Evolutionary conservation across 2,113 vertebrate species (phyloP).

Genomic region (Heterotilapia buettikoferi): DNA sequence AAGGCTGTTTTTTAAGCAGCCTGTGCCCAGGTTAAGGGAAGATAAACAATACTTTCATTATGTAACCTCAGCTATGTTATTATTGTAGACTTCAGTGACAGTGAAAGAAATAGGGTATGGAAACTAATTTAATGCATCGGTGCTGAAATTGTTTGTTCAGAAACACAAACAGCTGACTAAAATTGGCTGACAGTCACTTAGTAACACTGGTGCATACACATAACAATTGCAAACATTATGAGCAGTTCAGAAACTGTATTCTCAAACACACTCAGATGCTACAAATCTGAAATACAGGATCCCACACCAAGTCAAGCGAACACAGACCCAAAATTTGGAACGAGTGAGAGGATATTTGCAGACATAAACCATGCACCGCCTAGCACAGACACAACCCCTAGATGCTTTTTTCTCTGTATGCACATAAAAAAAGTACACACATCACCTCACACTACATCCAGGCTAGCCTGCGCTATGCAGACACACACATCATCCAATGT

Average conservation of each 20-base stretch:
- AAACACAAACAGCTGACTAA: background rate
- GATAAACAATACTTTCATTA: background rate
- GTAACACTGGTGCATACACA: background rate
- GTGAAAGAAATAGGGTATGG: background rate
- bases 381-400: background rate
- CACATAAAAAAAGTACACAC: background rate
- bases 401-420: background rate
- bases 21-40: background rate
- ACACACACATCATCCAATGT: constrained; percentile 24
- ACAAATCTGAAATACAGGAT: background rate
- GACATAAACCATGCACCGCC: constrained; percentile 17
- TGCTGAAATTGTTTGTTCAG: background rate
- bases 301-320: background rate
- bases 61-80: background rate
- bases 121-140: background rate
- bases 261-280: background rate
- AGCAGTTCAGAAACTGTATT: background rate
- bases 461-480: background rate
- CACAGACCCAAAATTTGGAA: background rate
- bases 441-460: background rate
- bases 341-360: background rate
- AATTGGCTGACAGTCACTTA: background rate
- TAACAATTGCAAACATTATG: background rate
- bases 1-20: background rate
- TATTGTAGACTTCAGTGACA: background rate